Percentiles rank a stretch among this genome's conserved stretches.
These are phyloP conservation scores for Hirundichthys speculiger DNA, from an alignment of 2,113 vertebrate genomes.

Conservation along the genomic window DNA sequence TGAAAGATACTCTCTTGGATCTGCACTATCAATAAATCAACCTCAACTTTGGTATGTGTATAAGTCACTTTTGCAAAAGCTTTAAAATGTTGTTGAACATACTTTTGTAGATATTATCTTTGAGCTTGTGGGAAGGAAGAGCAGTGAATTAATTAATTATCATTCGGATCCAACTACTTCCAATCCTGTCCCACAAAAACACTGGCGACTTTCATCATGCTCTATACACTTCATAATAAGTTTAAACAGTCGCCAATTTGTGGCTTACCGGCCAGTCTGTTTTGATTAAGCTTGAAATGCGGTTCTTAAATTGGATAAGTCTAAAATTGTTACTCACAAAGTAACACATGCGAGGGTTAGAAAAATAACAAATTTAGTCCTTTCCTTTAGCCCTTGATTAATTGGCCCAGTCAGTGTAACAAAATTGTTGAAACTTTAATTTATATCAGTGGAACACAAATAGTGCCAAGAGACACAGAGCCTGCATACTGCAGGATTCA, in stretches of 20 bases:
- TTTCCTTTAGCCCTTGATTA: neutral
- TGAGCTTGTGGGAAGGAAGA: too few relatives aligned
- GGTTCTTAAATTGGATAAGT: neutral
- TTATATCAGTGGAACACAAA: neutral
- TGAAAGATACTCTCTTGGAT: too few relatives aligned
- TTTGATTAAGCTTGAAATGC: neutral
- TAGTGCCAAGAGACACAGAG: neutral
- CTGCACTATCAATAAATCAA: too few relatives aligned
- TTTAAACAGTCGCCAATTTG: slow-evolving; percentile 3
- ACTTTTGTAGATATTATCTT: too few relatives aligned
- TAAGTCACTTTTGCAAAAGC: too few relatives aligned
- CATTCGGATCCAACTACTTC: too few relatives aligned
- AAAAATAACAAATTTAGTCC: neutral
- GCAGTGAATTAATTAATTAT: too few relatives aligned
- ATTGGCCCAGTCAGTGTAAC: neutral
- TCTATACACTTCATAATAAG: neutral
- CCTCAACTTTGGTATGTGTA: too few relatives aligned
- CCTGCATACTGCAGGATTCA: neutral
- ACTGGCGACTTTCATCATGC: too few relatives aligned
- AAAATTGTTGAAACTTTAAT: neutral
- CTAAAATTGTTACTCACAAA: neutral
- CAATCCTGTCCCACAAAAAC: too few relatives aligned
- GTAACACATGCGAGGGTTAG: neutral
- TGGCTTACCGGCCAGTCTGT: neutral
- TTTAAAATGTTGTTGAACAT: too few relatives aligned